Evolutionary conservation across 92 coral and sea anemone genomes (phyloP).

Genomic region (Phenganax stokvisi): DNA sequence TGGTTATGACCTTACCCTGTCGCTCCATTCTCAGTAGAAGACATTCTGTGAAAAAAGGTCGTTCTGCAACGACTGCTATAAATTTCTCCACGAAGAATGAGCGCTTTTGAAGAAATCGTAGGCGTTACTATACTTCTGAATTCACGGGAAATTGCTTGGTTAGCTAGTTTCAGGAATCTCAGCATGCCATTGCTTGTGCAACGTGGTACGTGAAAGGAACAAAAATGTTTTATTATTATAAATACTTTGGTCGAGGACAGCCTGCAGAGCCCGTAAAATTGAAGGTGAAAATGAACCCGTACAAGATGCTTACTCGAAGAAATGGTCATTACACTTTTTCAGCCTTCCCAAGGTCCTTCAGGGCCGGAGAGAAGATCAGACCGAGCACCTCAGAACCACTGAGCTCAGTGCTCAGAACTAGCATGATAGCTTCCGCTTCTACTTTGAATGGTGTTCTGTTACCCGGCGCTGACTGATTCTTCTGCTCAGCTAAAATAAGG

Average conservation of each 20-base stretch:
- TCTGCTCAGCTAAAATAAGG: too few relatives aligned
- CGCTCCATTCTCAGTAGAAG: constrained; percentile 25
- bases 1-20: constrained; percentile 15
- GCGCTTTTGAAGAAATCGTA: neutral
- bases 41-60: constrained; percentile 11
- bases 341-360: too few relatives aligned
- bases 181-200: constrained; percentile 23
- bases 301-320: too few relatives aligned
- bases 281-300: too few relatives aligned
- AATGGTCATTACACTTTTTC: too few relatives aligned
- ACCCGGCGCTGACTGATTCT: too few relatives aligned
- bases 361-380: too few relatives aligned
- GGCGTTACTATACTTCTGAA: constrained; percentile 12
- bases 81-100: neutral
- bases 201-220: constrained; percentile 1
- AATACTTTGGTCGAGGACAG: neutral
- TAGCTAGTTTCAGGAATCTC: constrained; percentile 9
- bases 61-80: neutral
- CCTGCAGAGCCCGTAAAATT: too few relatives aligned
- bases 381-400: too few relatives aligned
- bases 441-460: too few relatives aligned
- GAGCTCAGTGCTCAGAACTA: too few relatives aligned
- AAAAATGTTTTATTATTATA: neutral
- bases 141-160: neutral
- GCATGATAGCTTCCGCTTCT: too few relatives aligned